Percentiles rank a stretch among this genome's conserved stretches.
These are phyloP conservation scores for Felis chaus DNA, from an alignment of 2,113 vertebrate species.

Conservation along the genomic window DNA sequence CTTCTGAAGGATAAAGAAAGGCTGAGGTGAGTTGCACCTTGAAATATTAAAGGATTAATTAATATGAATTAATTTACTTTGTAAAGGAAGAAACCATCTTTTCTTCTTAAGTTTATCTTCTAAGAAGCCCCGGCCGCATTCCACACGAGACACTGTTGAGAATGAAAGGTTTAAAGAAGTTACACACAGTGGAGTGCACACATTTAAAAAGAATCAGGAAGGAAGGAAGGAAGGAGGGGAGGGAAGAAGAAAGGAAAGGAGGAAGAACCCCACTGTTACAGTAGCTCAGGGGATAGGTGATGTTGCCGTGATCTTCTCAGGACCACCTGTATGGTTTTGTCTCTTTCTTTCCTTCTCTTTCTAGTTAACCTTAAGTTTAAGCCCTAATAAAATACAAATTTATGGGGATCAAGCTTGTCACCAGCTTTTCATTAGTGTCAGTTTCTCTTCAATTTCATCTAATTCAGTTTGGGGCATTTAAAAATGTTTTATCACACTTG, in stretches of 20 bases:
- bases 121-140: not conserved
- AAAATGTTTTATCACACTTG: constrained; percentile 41
- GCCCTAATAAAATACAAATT: constrained; percentile 80
- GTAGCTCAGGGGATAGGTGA: not conserved
- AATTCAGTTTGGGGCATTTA: constrained; percentile 66
- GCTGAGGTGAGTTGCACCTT: not conserved
- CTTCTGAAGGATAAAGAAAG: not conserved
- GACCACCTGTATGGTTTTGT: constrained; percentile 43
- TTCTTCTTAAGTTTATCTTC: not conserved
- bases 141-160: not conserved
- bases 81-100: not conserved
- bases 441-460: constrained; percentile 59
- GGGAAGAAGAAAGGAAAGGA: too few species aligned
- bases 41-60: not conserved
- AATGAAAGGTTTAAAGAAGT: not conserved
- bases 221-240: not conserved
- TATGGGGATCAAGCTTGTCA: constrained; percentile 81
- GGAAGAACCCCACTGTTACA: not conserved
- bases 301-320: not conserved
- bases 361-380: constrained; percentile 78
- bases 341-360: constrained; percentile 51
- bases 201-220: not conserved
- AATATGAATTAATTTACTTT: not conserved
- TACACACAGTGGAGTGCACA: not conserved
- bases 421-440: constrained; percentile 75